A percentile compares a stretch with the other conserved stretches of the same genome.
Evolutionary conservation across 2,888 invertebrate species (phyloP).

Genomic region (Eupithecia tripunctaria): DNA sequence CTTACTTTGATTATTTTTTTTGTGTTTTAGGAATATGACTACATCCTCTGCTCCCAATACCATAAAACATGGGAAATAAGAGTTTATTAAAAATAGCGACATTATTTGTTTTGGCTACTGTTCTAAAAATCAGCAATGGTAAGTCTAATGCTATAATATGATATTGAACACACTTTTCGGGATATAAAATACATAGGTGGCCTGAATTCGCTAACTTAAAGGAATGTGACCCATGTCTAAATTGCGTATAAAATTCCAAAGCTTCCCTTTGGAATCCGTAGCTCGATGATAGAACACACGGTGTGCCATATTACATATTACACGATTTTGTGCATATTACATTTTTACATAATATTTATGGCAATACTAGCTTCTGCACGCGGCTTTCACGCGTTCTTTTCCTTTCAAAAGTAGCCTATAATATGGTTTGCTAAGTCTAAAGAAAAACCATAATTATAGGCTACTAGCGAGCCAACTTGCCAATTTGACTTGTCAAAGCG

Average conservation of each 20-base stretch:
- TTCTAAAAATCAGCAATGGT: conserved; percentile 51
- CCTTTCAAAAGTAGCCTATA: too few species aligned
- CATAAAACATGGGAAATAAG: conserved; percentile 43
- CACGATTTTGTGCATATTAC: too few species aligned
- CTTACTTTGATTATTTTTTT: neutral
- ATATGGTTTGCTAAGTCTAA: too few species aligned
- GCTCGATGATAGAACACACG: neutral
- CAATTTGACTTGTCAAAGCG: too few species aligned
- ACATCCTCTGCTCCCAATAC: conserved; percentile 10
- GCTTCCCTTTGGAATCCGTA: neutral
- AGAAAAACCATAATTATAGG: too few species aligned
- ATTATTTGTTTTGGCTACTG: conserved; percentile 42
- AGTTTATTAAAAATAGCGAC: conserved; percentile 39
- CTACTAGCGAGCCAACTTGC: too few species aligned
- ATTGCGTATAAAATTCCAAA: conserved; percentile 2
- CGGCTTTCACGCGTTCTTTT: too few species aligned
- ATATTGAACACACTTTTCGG: neutral
- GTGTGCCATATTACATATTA: neutral
- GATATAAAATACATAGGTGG: neutral
- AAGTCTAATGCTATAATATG: conserved; percentile 36
- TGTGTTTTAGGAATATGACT: conserved; percentile 48
- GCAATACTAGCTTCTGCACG: neutral
- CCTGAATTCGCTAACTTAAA: neutral
- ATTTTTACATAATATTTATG: neutral
- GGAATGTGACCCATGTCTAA: conserved; percentile 2